These are phyloP conservation scores for Paragorgia papillata DNA, from an alignment of 92 coral and sea anemone genomes.

Conservation along the genomic window DNA sequence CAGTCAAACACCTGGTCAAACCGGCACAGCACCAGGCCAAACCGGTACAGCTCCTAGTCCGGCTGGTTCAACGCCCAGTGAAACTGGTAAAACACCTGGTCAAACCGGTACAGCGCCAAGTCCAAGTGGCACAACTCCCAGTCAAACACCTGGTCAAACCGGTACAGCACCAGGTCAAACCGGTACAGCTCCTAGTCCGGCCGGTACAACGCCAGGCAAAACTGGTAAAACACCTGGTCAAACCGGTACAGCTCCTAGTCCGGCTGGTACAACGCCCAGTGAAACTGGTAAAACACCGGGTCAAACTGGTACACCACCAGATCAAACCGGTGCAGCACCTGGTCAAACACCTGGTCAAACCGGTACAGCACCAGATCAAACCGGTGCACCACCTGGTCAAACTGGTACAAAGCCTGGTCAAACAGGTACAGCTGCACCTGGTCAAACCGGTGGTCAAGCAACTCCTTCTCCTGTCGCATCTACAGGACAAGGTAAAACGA, in stretches of 20 bases:
- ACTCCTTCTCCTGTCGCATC: not conserved
- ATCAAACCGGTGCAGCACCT: not conserved
- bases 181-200: no score
- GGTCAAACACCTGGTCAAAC: not conserved
- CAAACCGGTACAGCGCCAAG: not conserved
- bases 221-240: not conserved
- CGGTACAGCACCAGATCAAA: not conserved
- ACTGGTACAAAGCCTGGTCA: not conserved
- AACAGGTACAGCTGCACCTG: not conserved
- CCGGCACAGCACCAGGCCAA: not conserved
- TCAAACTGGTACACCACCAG: not conserved
- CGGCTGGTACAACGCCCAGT: not conserved
- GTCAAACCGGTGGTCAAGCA: not conserved
- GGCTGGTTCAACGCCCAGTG: no score
- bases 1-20: not conserved
- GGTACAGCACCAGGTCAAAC: conserved; percentile 1
- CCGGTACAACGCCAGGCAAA: not conserved
- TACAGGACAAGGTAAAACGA: not conserved
- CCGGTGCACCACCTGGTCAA: not conserved
- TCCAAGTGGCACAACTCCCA: not conserved
- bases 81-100: not conserved
- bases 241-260: not conserved
- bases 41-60: not conserved
- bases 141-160: not conserved
- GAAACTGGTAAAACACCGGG: not conserved